Base-by-base conservation (phyloP, 64 coral and sea anemone genomes). In the Acropora yongei region DNA sequence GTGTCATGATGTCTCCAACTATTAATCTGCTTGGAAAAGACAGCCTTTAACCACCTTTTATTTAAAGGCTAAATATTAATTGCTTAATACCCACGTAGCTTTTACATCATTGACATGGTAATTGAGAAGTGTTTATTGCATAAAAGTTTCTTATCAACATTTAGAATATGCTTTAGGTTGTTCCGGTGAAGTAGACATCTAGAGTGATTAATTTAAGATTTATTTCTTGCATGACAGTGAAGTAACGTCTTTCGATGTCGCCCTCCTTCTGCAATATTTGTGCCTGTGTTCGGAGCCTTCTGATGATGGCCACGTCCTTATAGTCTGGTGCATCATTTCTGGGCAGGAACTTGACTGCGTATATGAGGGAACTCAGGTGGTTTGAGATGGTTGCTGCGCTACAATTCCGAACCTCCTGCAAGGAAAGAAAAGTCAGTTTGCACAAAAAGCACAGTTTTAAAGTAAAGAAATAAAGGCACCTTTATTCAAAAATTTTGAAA, bases 41-140 rank as follows among this genome's bases (percentile, higher is more conserved):
- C 58, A 7, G 7, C 58, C 13, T 63, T 30, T 30, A 30, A 63
- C 75, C 75, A 77, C 75, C 75, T 44, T 77, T 77, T 30, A 30
- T 47, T 1, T 41, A 30, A 30, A 30, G 30, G 75, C 75, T 77
- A 77, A 77, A 30, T 30, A 30, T 77, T 49, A 77, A 77, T 77
- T 77, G 75, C 75, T 49, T 77, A 16, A 77, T 77, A 77, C 45
- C 75, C 75, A 77, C 47, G 75, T 77, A 77, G 75, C 75, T 77
- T 77, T 77, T 77, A 77, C 75, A 77, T 77, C 47, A 77, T 77
- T 77, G 45, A 47, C 44, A 77, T 77, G 75, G 41, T 63, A 63
- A 30, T 30, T 63, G 12, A 63, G 58, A 63, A 63, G 58, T 63
- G 16, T 63, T 63, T 13, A 14, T 63, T 63, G 16, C 2, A 63